These are phyloP conservation scores for Umimayanthus chanpuru DNA, from an alignment of 92 coral and sea anemone genomes.

Conservation along the genomic window DNA sequence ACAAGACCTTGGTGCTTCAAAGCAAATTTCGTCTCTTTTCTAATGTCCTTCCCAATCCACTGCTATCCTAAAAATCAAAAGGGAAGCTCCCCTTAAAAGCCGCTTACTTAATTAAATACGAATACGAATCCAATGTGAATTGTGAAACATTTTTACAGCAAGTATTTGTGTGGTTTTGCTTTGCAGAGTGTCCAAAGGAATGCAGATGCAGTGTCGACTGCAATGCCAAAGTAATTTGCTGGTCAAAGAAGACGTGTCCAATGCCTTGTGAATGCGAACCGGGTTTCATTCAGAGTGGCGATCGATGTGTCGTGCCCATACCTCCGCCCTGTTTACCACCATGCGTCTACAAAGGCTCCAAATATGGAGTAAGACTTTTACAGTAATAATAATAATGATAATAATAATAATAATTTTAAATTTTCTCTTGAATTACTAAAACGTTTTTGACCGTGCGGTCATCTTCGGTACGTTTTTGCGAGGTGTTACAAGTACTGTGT, in stretches of 20 bases:
- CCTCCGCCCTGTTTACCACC: constrained; percentile 64
- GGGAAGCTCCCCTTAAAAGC: no score
- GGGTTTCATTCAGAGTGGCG: constrained; percentile 48
- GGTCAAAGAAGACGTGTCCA: constrained; percentile 57
- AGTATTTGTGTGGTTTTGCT: no score
- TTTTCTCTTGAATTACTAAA: no score
- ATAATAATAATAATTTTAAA: no score
- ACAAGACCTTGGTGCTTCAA: no score
- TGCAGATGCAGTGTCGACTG: constrained; percentile 57
- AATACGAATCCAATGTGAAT: neutral
- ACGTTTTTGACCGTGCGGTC: no score
- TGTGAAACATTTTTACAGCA: neutral
- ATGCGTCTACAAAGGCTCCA: constrained; percentile 63
- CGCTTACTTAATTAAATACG: no score
- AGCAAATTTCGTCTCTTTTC: no score
- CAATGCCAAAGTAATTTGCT: constrained; percentile 50
- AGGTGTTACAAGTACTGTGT: no score
- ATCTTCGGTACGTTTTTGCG: no score
- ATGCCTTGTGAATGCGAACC: constrained; percentile 56
- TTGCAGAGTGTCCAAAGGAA: constrained; percentile 31
- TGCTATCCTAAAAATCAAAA: no score
- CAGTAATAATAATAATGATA: neutral
- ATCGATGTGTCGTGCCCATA: constrained; percentile 71
- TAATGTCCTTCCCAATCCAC: no score
- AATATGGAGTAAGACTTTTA: constrained; percentile 57